Evolutionary conservation across 1,140 invertebrate species (phyloP).

Genomic region (Brachionus asplanchnoidis): DNA sequence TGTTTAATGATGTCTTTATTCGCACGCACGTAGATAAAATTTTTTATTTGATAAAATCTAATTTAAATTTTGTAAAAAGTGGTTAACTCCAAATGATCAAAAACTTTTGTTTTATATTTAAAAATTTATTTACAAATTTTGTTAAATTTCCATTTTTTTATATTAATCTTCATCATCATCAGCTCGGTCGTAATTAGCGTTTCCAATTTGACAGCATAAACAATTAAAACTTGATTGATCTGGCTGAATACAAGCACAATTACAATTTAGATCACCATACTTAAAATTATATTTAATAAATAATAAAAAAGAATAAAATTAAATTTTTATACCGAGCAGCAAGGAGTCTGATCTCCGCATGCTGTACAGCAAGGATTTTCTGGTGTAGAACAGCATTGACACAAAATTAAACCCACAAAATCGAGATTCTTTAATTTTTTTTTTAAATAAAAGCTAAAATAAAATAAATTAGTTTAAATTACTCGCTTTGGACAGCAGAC

Average conservation of each 20-base stretch:
- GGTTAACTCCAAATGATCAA: no score
- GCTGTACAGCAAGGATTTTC: background rate
- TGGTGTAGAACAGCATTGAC: background rate
- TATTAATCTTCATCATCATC: conserved; percentile 38
- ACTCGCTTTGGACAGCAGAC: conserved; percentile 28
- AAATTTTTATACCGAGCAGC: background rate
- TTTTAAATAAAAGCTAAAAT: background rate
- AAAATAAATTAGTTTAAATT: background rate
- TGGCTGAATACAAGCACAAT: conserved; percentile 40
- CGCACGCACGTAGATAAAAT: no score
- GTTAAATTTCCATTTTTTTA: background rate
- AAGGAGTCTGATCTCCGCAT: conserved; percentile 9
- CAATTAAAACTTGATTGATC: background rate
- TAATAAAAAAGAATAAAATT: background rate
- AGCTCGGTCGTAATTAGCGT: conserved; percentile 4
- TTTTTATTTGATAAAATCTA: no score
- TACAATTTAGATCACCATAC: conserved; percentile 40
- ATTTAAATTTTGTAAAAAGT: no score
- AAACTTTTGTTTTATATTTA: background rate
- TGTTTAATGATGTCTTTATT: no score
- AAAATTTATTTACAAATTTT: background rate
- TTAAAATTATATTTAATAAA: background rate
- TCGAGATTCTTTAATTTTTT: conserved; percentile 18
- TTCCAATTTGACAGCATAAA: conserved; percentile 31
- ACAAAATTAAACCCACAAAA: conserved; percentile 35